Base-by-base conservation (phyloP, 2,888 invertebrate genomes). In the Strigamia maritima region DNA sequence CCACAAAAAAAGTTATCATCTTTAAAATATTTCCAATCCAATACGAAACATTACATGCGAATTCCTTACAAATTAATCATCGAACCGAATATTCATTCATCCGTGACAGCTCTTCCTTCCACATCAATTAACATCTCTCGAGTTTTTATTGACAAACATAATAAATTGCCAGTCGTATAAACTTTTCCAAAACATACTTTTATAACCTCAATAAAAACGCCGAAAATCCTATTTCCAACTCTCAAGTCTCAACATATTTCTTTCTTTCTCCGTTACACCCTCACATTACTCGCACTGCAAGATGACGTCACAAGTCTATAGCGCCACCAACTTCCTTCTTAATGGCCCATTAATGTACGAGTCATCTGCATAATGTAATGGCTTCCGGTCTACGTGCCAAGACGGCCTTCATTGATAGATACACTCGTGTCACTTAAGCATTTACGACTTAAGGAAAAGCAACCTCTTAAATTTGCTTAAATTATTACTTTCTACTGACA, bases 291-390 rank as follows among this genome's bases (percentile, higher is more conserved):
- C 26, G 24, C 24, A 24, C 65, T 28, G 65, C 16, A 7, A n/a
- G 1, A 24, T 65, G 65, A 65, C 65, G 65, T 65, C 65, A 26
- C 22, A 65, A 24, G 24, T 16, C 65, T 65, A 24, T 60, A 16
- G 2, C 12, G 26, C 6, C 65, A 28, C 65, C 26, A 65, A 24
- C 65, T 65, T 65, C 6, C 24, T 65, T 26, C 65, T 65, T 65
- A 65, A 65, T 65, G 65, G 65, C 12, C 65, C 65, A 65, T 65
- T 65, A 65, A 65, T 65, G 26, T 65, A 26, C 26, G 26, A 65
- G 65, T 26, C 65, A 65, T 65, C 65, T 65, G 65, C 65, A 65
- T 65, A 65, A 65, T 65, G 65, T 65, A 65, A 65, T 65, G 65
- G 65, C 65, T 65, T 65, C 65, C 65, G 65, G 65, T 65, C 65